phyloP scores from a whole-genome alignment of 2,888 invertebrate species.

The Lepidonotus clava region DNA sequence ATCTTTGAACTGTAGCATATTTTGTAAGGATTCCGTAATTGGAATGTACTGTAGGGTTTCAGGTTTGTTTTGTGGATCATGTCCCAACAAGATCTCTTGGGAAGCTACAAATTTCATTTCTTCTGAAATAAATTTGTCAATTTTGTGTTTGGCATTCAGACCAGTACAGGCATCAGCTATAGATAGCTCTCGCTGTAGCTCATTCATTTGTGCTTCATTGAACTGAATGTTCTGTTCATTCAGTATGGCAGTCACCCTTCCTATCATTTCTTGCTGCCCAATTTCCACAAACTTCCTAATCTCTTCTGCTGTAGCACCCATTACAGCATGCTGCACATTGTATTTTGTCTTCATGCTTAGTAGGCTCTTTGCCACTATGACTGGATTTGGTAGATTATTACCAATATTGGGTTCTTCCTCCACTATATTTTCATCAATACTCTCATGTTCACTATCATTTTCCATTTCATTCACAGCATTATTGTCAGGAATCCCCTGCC shows the following conservation, averaged over 20 bases:
- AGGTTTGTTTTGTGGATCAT: neutral
- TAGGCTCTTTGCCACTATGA: neutral
- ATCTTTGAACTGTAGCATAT: neutral
- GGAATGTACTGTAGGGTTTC: neutral
- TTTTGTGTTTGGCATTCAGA: neutral
- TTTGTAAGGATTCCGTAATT: neutral
- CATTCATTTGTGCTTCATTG: neutral
- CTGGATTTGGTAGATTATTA: neutral
- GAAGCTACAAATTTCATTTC: neutral
- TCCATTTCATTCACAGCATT: neutral
- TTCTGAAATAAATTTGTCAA: neutral
- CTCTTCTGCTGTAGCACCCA: neutral
- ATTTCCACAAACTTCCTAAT: neutral
- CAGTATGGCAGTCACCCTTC: neutral
- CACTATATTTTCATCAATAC: neutral
- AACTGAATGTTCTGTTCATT: neutral
- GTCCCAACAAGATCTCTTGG: neutral
- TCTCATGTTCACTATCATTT: neutral
- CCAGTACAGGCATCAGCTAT: neutral
- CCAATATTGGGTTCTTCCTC: neutral
- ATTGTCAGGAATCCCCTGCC: neutral
- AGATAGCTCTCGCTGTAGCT: neutral
- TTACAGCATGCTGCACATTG: neutral
- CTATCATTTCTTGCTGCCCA: neutral
- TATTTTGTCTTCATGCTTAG: neutral